Conservation (phyloP, 2,888 invertebrate genomes). For the Sepiola atlantica region DNA sequence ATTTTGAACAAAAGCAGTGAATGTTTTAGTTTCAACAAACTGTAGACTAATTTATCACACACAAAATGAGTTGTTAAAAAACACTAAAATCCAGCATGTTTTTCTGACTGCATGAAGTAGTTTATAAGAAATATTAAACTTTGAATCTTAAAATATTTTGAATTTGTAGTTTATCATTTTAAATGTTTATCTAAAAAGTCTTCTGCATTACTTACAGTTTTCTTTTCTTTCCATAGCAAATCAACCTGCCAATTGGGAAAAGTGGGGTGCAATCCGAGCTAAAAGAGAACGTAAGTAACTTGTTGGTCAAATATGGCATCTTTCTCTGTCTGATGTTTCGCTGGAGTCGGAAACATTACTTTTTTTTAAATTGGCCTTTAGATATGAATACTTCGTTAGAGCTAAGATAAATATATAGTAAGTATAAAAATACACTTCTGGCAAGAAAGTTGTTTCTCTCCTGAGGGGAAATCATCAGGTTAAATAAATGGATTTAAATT, state of each 20-base stretch:
- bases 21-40: no score
- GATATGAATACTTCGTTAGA: no score
- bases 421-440: no score
- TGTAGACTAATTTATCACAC: no score
- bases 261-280: conserved; percentile 32
- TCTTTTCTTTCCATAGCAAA: neutral
- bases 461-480: neutral
- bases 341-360: neutral
- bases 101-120: no score
- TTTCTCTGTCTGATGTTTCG: neutral
- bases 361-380: neutral
- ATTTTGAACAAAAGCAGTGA: no score
- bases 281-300: conserved; percentile 35
- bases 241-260: conserved; percentile 41
- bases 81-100: no score
- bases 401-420: no score
- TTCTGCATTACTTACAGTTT: neutral
- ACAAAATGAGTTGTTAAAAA: no score
- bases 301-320: neutral
- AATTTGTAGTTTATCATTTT: neutral
- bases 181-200: neutral
- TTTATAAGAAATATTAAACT: neutral
- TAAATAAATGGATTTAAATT: neutral
- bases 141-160: neutral
- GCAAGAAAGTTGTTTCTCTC: no score